Percentiles rank a stretch among this genome's conserved stretches.
Conservation (phyloP, 2,113 vertebrate species). For the Vanacampus margaritifer region DNA sequence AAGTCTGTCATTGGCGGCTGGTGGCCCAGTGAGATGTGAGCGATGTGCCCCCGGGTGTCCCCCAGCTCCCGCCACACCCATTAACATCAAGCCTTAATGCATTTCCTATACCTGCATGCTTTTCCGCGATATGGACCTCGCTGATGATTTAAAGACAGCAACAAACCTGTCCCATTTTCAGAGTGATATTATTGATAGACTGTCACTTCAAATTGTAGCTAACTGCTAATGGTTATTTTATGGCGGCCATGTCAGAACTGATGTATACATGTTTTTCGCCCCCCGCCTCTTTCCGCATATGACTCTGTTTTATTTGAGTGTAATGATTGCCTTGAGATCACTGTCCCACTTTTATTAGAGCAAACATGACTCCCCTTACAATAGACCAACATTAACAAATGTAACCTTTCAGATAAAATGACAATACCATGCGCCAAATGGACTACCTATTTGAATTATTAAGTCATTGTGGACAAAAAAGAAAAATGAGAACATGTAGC, state of each 20-base stretch:
- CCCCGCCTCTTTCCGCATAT: constrained; percentile 7
- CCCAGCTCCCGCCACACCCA: constrained; percentile 53
- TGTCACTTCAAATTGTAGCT: constrained; percentile 75
- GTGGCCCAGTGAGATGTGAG: constrained; percentile 44
- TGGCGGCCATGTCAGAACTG: constrained; percentile 74
- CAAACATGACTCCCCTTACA: constrained; percentile 10
- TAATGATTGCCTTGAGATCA: constrained; percentile 40
- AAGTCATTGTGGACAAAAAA: background rate
- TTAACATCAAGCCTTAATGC: constrained; percentile 69
- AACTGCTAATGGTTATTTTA: constrained; percentile 81
- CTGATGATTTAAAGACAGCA: constrained; percentile 79
- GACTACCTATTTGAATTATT: background rate
- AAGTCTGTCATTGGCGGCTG: constrained; percentile 7
- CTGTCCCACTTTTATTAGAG: constrained; percentile 32
- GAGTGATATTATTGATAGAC: constrained; percentile 78
- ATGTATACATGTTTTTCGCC: constrained; percentile 32
- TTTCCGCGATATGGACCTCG: constrained; percentile 61
- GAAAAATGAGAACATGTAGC: background rate
- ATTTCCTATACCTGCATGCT: constrained; percentile 69
- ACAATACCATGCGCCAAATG: constrained; percentile 8
- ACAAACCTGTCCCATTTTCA: constrained; percentile 83
- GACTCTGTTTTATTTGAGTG: constrained; percentile 42
- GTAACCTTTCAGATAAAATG: constrained; percentile 24
- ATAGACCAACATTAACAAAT: constrained; percentile 25
- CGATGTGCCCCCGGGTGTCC: constrained; percentile 53